Percentiles rank a stretch among this genome's conserved stretches.
These are phyloP conservation scores for Pristionchus mayeri DNA, from an alignment of 2,888 invertebrate species.

Conservation along the genomic window DNA sequence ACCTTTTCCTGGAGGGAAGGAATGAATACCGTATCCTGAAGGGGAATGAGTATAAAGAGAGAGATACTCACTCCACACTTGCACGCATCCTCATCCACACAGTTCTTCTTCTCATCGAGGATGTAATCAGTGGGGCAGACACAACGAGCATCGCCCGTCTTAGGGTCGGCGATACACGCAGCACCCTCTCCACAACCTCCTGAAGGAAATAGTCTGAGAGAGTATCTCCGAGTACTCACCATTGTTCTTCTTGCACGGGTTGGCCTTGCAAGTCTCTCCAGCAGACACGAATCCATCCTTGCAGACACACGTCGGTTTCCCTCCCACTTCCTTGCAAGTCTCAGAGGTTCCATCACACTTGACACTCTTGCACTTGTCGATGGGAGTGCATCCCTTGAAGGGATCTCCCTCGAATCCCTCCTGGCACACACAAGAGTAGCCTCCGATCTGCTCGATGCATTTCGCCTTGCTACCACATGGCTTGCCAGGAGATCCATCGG, in stretches of 20 bases:
- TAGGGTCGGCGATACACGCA: not conserved
- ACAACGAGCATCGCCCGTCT: not conserved
- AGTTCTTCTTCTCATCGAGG: conserved; percentile 38
- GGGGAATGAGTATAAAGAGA: not conserved
- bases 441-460: not conserved
- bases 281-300: conserved; percentile 27
- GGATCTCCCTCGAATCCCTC: conserved; percentile 31
- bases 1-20: not conserved
- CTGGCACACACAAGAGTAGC: not conserved
- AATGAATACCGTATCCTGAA: no score
- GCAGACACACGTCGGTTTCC: conserved; percentile 27
- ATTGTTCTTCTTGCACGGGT: conserved; percentile 14
- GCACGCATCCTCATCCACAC: conserved; percentile 28
- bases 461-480: conserved; percentile 13
- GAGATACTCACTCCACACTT: conserved; percentile 45
- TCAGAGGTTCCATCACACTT: conserved; percentile 1
- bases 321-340: conserved; percentile 23
- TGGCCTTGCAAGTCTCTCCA: not conserved
- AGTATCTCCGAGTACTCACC: not conserved
- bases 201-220: not conserved
- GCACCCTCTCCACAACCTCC: conserved; percentile 17
- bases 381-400: conserved; percentile 3
- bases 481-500: not conserved
- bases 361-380: not conserved
- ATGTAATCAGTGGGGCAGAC: conserved; percentile 6